Evolutionary conservation across 2,797 vertebrate genomes (phyloP).

Genomic region (Phrynocephalus guinanensis): DNA sequence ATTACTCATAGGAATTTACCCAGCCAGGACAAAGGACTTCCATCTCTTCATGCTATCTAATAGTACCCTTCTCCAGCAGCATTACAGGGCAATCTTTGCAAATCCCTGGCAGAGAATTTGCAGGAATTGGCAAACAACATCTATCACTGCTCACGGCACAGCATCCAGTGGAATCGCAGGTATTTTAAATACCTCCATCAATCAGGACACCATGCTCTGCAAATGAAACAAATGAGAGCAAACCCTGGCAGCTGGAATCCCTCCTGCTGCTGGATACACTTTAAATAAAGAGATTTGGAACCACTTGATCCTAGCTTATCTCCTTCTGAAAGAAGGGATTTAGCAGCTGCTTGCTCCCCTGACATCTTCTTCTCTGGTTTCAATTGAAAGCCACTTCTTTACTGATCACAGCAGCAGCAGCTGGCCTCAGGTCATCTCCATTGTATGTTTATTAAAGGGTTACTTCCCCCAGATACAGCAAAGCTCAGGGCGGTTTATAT

Average conservation of each 20-base stretch:
- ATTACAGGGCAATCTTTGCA: conserved; percentile 36
- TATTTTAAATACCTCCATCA: conserved; percentile 39
- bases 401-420: conserved; percentile 10
- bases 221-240: conserved; percentile 27
- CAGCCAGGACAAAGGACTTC: not conserved
- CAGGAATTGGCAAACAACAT: conserved; percentile 32
- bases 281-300: conserved; percentile 45
- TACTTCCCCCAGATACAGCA: not conserved
- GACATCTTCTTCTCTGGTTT: conserved; percentile 23
- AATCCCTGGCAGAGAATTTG: conserved; percentile 26
- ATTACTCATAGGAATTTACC: not conserved
- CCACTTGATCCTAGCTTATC: conserved; percentile 43
- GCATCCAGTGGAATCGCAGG: conserved; percentile 13
- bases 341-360: conserved; percentile 32
- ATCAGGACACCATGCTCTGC: not conserved
- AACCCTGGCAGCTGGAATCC: conserved; percentile 32
- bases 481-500: not conserved
- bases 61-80: conserved; percentile 20
- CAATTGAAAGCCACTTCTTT: conserved; percentile 11
- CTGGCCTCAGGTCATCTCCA: not conserved
- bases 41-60: conserved; percentile 4
- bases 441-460: not conserved
- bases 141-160: conserved; percentile 16
- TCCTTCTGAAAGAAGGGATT: conserved; percentile 41
- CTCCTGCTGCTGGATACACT: conserved; percentile 27